Evolutionary conservation across 2,797 vertebrate genomes (phyloP).

Genomic region (Clarias fuscus): DNA sequence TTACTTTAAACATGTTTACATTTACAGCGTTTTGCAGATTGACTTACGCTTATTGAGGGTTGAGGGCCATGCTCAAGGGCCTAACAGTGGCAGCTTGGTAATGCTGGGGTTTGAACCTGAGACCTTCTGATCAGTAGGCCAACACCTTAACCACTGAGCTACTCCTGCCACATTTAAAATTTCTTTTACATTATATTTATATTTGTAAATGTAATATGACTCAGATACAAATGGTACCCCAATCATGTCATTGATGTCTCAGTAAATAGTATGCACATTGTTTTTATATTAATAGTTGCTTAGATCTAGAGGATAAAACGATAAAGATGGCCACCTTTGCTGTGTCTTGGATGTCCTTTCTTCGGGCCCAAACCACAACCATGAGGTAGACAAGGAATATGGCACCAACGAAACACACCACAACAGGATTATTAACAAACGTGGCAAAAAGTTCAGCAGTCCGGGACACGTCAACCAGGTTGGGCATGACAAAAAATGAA

Average conservation of each 20-base stretch:
- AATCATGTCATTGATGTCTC: background rate
- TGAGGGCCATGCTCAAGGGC: no score
- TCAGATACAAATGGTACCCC: background rate
- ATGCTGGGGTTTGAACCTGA: no score
- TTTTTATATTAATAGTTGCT: background rate
- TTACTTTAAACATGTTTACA: no score
- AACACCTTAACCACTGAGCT: no score
- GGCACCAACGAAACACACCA: conserved; percentile 87
- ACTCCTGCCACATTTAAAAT: background rate
- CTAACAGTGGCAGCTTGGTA: no score
- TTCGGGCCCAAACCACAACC: conserved; percentile 85
- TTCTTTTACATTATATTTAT: background rate
- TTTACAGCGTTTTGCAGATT: no score
- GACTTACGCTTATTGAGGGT: no score
- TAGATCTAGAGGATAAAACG: background rate
- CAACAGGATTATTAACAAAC: conserved; percentile 88
- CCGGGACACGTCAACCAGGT: conserved; percentile 81
- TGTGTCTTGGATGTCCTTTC: conserved; percentile 88
- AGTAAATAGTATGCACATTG: background rate
- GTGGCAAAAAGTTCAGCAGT: conserved; percentile 87
- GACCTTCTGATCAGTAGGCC: no score
- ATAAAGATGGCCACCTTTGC: conserved; percentile 76
- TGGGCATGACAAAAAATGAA: conserved; percentile 91
- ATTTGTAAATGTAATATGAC: background rate
- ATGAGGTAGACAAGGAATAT: conserved; percentile 83